Percentiles rank a stretch among this genome's conserved stretches.
Conservation (phyloP, 1,140 invertebrate genomes). For the Holotrichia oblita region DNA sequence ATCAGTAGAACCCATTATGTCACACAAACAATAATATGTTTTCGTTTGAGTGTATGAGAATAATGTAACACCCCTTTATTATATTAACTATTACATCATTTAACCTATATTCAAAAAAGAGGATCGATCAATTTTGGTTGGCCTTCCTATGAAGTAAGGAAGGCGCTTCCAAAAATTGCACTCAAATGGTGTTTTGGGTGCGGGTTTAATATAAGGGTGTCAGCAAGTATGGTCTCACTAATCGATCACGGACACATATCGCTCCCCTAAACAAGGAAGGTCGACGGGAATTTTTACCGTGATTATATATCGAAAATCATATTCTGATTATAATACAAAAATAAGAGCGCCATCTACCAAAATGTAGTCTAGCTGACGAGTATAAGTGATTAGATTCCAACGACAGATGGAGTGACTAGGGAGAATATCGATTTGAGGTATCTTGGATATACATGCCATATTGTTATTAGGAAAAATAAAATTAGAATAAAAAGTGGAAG, state of each 20-base stretch:
- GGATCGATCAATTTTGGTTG: too few species aligned
- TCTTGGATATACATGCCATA: too few species aligned
- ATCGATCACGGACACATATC: constrained; percentile 45
- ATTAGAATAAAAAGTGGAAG: too few species aligned
- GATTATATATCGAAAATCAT: neutral
- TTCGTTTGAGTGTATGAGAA: too few species aligned
- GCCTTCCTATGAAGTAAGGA: constrained; percentile 45
- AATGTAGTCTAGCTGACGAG: neutral
- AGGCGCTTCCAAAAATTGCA: constrained; percentile 48
- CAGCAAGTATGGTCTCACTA: constrained; percentile 48
- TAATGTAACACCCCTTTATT: neutral
- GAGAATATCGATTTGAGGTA: too few species aligned
- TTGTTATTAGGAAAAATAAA: too few species aligned
- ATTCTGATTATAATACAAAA: neutral
- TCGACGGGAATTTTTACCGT: neutral
- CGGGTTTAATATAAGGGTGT: constrained; percentile 43
- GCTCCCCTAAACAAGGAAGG: constrained; percentile 48
- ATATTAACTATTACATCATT: too few species aligned
- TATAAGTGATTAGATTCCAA: neutral
- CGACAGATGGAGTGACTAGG: too few species aligned
- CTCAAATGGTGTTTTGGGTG: constrained; percentile 42
- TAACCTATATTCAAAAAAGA: too few species aligned
- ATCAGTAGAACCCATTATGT: too few species aligned
- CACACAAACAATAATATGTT: too few species aligned
- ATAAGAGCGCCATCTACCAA: neutral